Conservation (phyloP, 2,888 invertebrate genomes). For the Chymomyza amoena region DNA sequence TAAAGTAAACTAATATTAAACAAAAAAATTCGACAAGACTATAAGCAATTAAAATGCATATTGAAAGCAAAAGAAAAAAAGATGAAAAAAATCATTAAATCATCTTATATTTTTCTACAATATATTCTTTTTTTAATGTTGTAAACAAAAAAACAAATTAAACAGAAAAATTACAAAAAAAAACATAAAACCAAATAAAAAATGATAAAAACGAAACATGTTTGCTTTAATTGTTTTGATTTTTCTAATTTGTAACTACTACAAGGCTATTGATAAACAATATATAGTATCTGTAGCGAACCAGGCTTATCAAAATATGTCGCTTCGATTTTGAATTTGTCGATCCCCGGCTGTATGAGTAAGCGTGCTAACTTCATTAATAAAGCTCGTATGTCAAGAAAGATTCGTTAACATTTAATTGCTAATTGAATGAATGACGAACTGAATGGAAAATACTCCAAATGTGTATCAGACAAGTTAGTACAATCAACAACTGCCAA, state of each 20-base stretch:
- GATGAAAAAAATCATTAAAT: constrained; percentile 36
- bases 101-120: constrained; percentile 70
- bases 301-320: neutral
- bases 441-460: constrained; percentile 22
- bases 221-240: constrained; percentile 4
- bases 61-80: constrained; percentile 54
- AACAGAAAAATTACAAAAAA: constrained; percentile 19
- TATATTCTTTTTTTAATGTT: constrained; percentile 67
- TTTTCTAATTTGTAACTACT: neutral
- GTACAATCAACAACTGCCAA: constrained; percentile 30
- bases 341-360: neutral
- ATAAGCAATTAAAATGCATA: constrained; percentile 12
- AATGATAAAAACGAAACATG: neutral
- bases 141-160: constrained; percentile 47
- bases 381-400: neutral
- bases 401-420: constrained; percentile 38
- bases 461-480: neutral
- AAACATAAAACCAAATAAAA: constrained; percentile 30
- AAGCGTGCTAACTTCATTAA: neutral
- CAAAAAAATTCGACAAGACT: constrained; percentile 8
- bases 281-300: neutral
- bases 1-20: neutral
- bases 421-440: constrained; percentile 60
- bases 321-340: neutral
- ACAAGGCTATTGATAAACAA: neutral